phyloP scores from a whole-genome alignment of 2,797 vertebrate genomes.

The Tinamus major region DNA sequence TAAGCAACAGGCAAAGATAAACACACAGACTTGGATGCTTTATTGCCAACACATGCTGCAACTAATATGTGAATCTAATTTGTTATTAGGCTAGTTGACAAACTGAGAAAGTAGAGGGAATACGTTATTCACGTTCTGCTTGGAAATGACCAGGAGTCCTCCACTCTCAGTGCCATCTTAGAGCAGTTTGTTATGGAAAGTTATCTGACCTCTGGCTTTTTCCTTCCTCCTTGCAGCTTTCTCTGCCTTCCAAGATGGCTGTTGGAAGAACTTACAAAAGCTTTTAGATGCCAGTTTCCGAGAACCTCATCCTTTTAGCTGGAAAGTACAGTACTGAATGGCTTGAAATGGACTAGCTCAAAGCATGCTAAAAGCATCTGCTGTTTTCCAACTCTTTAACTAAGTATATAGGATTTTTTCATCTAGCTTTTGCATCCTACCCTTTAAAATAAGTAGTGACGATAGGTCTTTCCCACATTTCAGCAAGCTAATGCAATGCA shows the following conservation, averaged over 20 bases:
- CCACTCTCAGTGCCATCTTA: neutral
- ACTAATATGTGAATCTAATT: neutral
- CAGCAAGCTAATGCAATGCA: neutral
- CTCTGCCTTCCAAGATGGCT: neutral
- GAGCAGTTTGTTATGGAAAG: neutral
- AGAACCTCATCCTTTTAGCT: neutral
- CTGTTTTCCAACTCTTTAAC: neutral
- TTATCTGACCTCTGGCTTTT: neutral
- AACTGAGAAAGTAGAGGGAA: neutral
- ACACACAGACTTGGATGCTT: neutral
- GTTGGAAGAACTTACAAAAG: neutral
- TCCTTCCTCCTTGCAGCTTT: neutral
- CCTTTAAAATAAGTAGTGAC: neutral
- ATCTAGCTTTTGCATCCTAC: neutral
- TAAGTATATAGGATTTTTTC: neutral
- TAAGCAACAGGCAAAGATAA: neutral
- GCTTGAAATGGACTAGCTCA: neutral
- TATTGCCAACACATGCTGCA: neutral
- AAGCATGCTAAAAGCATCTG: neutral
- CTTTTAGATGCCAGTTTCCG: neutral
- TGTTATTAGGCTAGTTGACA: neutral
- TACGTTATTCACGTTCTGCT: neutral
- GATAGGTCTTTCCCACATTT: neutral
- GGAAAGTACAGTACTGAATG: neutral
- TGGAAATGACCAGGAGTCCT: neutral